Base-by-base conservation (phyloP, 1,140 invertebrate genomes). In the Agrilus planipennis region DNA sequence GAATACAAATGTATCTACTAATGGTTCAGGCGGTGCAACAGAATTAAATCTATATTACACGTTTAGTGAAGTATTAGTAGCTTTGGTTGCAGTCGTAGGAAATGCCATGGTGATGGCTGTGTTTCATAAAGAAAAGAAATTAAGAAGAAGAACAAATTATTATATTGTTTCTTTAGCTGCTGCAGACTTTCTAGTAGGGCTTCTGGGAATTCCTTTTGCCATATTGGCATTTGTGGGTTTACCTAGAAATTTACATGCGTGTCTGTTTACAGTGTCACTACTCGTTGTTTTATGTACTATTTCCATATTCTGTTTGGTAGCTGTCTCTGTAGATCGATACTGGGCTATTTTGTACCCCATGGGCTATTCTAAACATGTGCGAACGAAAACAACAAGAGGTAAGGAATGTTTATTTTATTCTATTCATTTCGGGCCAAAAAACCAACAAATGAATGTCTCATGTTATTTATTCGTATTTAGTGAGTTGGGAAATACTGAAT, bases 321-420 rank as follows among this genome's bases (percentile, higher is more conserved):
- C 86, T 2, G 88, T 93, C 3, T 88, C 85, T 14, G 75, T 91
- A 39, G 89, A 93, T 68, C 72, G 89, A 27, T 92, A 90, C 60
- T 90, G 87, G 87, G 88, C 89, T 10, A 91, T 92, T 44, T 69
- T 91, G 0, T 75, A 88, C 62, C 88, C 89, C 0, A 84, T 93
- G 78, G 80, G 79, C 42, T 93, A 92, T 60, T 87, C 86, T 0
- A 72, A 84, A 42, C 86, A 84, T 56, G 86, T 90, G 39, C 73
- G 81, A 16, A 84, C 83, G 2, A 83, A 78, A 61, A 88, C 82
- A 34, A 82, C 85, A 40, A 78, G 87, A 51, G 72, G 85, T 89
- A 61, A 84, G 80, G n/a, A n/a, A n/a, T n/a, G n/a, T n/a, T n/a
- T n/a, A n/a, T n/a, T n/a, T n/a, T n/a, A n/a, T n/a, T n/a, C n/a